Base-by-base conservation (phyloP, 2,888 invertebrate species). In the Patella pellucida region DNA sequence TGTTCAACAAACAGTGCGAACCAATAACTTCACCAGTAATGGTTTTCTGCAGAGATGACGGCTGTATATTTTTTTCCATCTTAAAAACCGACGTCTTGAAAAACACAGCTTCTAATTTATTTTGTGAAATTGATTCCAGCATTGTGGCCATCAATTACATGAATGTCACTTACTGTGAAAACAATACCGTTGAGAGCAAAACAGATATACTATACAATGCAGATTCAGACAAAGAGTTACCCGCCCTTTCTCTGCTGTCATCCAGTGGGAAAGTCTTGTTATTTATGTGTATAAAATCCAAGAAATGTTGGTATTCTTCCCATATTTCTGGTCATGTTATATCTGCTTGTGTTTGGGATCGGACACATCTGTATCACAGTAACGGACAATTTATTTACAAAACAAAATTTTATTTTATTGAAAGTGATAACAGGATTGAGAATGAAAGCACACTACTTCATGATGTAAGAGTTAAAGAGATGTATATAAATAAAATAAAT, bases 321-420 rank as follows among this genome's bases (percentile, higher is more conserved):
- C 19, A 23, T 19, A 62, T 62, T 23, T 23, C 19, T 62, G 62
- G 62, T 11, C 62, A 19, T 23, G 23, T 62, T 62, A 11, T 62
- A 62, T 19, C 19, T 19, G 62, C 23, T 19, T 23, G 62, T 62
- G 19, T 11, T 23, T 11, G 23, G 12, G 19, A 19, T 23, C 19
- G 3, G 11, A 23, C 23, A 14, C 14, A 62, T 62, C 23, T 62
- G 11, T 62, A 62, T 23, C 62, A 62, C 62, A 62, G 19, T 19
- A 62, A 62, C 11, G 62, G 62, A 62, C 19, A 62, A 19, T 62
- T 23, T 62, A 15, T 62, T 62, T 62, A 62, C 23, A 62, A 62
- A 23, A 62, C 19, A 23, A 62, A 62, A 62, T 62, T 62, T 62
- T 62, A 19, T 62, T 62, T 15, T 62, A 62, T 62, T 62, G 62